Conservation (phyloP, 1,140 invertebrate genomes). For the Drosophila nigromelanica region DNA sequence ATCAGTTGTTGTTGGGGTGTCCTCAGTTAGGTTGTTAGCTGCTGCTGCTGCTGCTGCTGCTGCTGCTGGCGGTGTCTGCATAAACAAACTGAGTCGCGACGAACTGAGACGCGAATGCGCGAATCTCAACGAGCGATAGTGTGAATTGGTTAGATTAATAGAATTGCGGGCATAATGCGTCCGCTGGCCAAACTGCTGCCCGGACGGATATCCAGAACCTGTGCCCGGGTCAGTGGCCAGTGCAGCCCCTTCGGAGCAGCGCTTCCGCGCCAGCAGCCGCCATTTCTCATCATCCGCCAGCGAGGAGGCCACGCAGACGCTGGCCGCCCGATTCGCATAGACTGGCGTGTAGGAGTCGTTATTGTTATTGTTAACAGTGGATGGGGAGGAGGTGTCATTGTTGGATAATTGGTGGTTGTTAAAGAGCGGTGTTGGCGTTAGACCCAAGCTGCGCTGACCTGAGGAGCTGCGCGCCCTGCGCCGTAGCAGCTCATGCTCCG, state of each 20-base stretch:
- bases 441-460: slow-evolving; percentile 77
- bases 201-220: not conserved
- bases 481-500: slow-evolving; percentile 59
- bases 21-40: slow-evolving; percentile 21
- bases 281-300: slow-evolving; percentile 82
- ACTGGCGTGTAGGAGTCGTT: slow-evolving; percentile 78
- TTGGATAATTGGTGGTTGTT: slow-evolving; percentile 39
- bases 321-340: slow-evolving; percentile 76
- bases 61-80: slow-evolving; percentile 58
- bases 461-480: slow-evolving; percentile 71
- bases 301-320: slow-evolving; percentile 70
- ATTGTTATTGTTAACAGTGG: slow-evolving; percentile 28
- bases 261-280: slow-evolving; percentile 77
- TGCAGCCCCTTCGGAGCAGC: slow-evolving; percentile 69
- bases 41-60: slow-evolving; percentile 23
- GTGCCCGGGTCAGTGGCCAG: slow-evolving; percentile 11
- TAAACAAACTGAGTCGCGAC: slow-evolving; percentile 75
- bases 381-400: slow-evolving; percentile 37
- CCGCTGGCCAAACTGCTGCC: slow-evolving; percentile 67
- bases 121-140: slow-evolving; percentile 80
- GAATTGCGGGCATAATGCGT: slow-evolving; percentile 80
- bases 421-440: slow-evolving; percentile 79
- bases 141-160: slow-evolving; percentile 78
- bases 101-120: slow-evolving; percentile 78
- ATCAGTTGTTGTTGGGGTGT: slow-evolving; percentile 57